Conservation (phyloP, 2,888 invertebrate species). For the Kryphioiulus occultus region DNA sequence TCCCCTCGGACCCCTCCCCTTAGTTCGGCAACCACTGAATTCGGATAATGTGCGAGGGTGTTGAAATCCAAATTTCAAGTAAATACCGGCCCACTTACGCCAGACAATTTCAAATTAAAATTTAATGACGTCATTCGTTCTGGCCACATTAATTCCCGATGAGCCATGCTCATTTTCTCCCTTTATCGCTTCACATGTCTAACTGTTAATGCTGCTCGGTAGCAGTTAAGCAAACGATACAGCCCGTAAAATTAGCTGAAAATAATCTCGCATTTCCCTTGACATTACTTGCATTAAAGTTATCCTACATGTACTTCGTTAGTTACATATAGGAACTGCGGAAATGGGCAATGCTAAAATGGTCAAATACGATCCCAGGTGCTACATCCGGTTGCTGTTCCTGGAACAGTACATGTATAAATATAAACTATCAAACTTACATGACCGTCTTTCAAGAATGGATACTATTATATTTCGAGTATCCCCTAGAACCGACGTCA, state of each 20-base stretch:
- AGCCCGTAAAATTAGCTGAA: background rate
- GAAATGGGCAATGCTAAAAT: background rate
- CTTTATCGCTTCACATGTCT: background rate
- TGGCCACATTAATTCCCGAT: conserved; percentile 14
- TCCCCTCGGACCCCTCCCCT: background rate
- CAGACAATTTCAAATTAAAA: background rate
- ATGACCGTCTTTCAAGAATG: too few species aligned
- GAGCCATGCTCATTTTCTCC: background rate
- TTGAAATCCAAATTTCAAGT: background rate
- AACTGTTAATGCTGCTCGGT: background rate
- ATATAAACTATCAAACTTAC: too few species aligned
- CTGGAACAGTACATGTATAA: background rate
- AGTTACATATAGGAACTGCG: background rate
- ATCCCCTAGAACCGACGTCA: background rate
- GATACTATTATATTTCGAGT: too few species aligned
- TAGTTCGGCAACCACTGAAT: background rate
- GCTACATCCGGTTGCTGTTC: background rate
- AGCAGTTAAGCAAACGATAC: background rate
- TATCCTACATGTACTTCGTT: background rate
- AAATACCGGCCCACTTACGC: conserved; percentile 7
- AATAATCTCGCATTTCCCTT: background rate
- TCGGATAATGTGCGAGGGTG: background rate
- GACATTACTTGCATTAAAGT: background rate
- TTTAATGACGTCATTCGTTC: conserved; percentile 16
- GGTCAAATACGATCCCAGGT: background rate